Base-by-base conservation (phyloP, 2,888 invertebrate genomes). In the Ophion obscuratus region DNA sequence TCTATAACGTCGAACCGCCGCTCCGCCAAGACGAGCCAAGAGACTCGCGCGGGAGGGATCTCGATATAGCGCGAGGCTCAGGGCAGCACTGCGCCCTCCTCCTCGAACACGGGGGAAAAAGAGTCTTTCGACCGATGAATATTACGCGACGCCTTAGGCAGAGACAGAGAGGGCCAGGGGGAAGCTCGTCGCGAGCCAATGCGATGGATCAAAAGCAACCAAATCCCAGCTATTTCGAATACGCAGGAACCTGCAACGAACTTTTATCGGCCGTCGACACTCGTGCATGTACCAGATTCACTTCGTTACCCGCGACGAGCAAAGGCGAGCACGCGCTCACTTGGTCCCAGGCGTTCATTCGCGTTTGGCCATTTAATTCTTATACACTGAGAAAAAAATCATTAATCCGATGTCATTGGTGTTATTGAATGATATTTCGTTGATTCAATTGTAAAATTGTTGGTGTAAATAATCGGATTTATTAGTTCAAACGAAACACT, bases 1-100 rank as follows among this genome's bases (percentile, higher is more conserved):
- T 24, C 53, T 70, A 57, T 78, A 74, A 80, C 82, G 77, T 71
- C 75, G 68, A 62, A 75, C 59, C 31, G 85, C 83, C 86, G 82
- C 81, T 83, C 83, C 81, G 77, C 78, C 71, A 71, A 81, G 86
- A 83, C 59, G 81, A 86, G 81, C 81, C 84, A 76, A 64, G 81
- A 73, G 78, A 87, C 87, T 88, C 87, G 87, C 87, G 87, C 87
- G 87, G 85, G 87, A 84, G 86, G 83, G 86, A 76, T 86, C 88
- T 88, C 85, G 88, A 88, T 88, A 88, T 88, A 88, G 88, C 87
- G 84, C 74, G 83, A 88, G 88, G 76, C 88, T 87, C 88, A 87
- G 81, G 88, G 87, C 88, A 86, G 88, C 88, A 88, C 88, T 88
- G 87, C 79, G 87, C 82, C 79, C 66, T 85, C 71, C 27, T 75